Conservation (phyloP, 2,113 vertebrate genomes). For the Phalacrocorax pelagicus region DNA sequence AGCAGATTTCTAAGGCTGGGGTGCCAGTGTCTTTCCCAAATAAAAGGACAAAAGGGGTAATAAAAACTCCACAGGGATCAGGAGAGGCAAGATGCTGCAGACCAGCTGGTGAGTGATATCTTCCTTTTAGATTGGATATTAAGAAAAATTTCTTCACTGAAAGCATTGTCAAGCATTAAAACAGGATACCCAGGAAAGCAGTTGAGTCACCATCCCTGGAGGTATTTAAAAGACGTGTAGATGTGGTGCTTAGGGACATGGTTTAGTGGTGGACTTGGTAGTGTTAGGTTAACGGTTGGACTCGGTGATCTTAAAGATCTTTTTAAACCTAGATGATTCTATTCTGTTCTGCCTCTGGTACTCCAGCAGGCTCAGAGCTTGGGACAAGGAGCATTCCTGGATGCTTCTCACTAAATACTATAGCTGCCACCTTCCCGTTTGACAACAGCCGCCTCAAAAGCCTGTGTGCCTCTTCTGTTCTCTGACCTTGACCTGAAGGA, state of each 20-base stretch:
- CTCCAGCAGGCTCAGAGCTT: background rate
- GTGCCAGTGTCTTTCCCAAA: background rate
- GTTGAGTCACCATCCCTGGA: background rate
- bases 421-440: background rate
- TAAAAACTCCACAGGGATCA: background rate
- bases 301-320: background rate
- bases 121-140: background rate
- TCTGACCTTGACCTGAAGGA: background rate
- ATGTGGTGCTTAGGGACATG: background rate
- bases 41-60: background rate
- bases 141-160: background rate
- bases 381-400: background rate
- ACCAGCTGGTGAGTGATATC: background rate
- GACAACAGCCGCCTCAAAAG: background rate
- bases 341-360: background rate
- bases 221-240: background rate
- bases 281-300: background rate
- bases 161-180: background rate
- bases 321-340: background rate
- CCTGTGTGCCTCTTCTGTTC: background rate
- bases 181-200: background rate
- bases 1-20: background rate
- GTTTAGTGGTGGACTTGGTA: background rate
- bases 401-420: background rate
- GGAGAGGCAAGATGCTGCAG: background rate